phyloP scores from a whole-genome alignment of 2,888 invertebrate species.

The Onthophagus sagittarius region DNA sequence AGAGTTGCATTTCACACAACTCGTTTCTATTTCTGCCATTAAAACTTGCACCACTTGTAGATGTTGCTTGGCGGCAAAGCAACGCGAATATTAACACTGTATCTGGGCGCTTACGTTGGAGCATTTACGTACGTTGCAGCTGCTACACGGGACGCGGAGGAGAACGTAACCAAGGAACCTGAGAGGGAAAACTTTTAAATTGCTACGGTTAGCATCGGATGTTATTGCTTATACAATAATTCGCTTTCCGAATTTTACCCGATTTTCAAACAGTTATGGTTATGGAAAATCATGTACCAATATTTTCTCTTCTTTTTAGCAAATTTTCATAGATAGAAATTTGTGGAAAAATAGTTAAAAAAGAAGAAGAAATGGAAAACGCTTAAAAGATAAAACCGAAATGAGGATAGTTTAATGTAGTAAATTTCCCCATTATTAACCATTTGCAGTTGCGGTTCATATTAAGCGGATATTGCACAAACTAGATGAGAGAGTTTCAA shows the following conservation, averaged over 20 bases:
- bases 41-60: not conserved
- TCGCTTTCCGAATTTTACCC: not conserved
- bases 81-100: not conserved
- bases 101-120: not conserved
- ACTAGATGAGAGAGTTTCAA: not conserved
- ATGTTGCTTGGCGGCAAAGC: not conserved
- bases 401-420: not conserved
- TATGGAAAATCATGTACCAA: not conserved
- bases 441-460: not conserved
- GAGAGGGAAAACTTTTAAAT: not conserved
- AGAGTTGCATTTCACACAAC: not conserved
- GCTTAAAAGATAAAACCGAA: not conserved
- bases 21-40: not conserved
- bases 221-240: not conserved
- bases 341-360: not conserved
- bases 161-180: not conserved
- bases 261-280: not conserved
- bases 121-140: not conserved
- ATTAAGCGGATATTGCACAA: not conserved
- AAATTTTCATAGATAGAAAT: not conserved
- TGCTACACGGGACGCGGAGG: not conserved
- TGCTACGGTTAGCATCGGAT: not conserved
- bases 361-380: not conserved
- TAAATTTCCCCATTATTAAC: not conserved
- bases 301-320: not conserved